These are phyloP conservation scores for Daptonema setosum DNA, from an alignment of 2,888 invertebrate species.

Conservation along the genomic window DNA sequence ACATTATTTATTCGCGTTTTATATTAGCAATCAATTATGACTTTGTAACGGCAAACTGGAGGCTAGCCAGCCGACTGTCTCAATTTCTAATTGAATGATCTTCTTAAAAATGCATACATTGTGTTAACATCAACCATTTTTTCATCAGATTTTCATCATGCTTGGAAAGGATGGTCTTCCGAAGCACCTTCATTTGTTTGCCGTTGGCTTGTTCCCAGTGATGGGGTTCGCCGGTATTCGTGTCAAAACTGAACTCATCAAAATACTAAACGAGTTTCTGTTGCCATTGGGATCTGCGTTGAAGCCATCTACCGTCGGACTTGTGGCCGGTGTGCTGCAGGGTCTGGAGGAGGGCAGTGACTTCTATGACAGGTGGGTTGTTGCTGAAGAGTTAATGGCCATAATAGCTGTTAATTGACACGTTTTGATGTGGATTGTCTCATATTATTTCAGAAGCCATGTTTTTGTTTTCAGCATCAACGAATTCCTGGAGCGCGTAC, in stretches of 20 bases:
- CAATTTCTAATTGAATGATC: too few species aligned
- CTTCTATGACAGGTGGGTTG: constrained; percentile 18
- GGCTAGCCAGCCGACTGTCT: too few species aligned
- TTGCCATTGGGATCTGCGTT: constrained; percentile 53
- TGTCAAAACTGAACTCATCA: constrained; percentile 55
- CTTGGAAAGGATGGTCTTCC: constrained; percentile 44
- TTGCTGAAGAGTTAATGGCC: too few species aligned
- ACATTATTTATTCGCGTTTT: too few species aligned
- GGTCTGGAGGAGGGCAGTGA: constrained; percentile 36
- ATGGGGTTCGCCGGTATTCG: constrained; percentile 69
- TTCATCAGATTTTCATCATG: constrained; percentile 66
- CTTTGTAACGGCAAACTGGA: too few species aligned
- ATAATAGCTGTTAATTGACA: too few species aligned
- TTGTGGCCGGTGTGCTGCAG: constrained; percentile 64
- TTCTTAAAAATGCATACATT: too few species aligned
- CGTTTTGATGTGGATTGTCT: neutral
- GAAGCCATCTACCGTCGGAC: constrained; percentile 59
- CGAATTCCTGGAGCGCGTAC: constrained; percentile 36
- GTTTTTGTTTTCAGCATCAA: constrained; percentile 36
- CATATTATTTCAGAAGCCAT: neutral
- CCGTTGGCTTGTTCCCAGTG: constrained; percentile 59
- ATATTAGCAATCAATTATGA: too few species aligned
- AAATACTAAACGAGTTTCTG: constrained; percentile 64
- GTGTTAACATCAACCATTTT: too few species aligned
- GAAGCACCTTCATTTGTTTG: constrained; percentile 24